These are phyloP conservation scores for Sialia sialis DNA, from an alignment of 2,113 vertebrate genomes.

Conservation along the genomic window DNA sequence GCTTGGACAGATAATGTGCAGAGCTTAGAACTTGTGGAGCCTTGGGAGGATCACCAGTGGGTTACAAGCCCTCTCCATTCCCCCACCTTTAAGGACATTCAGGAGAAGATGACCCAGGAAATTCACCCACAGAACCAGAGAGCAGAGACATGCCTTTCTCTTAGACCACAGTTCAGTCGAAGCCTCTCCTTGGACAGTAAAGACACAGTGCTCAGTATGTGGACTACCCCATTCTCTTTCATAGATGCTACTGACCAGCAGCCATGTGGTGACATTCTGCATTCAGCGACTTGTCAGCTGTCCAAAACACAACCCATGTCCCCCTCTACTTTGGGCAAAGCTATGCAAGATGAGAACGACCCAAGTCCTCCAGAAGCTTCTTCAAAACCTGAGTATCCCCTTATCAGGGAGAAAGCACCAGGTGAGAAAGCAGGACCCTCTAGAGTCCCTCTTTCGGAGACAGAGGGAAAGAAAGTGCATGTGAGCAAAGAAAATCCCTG, in stretches of 20 bases:
- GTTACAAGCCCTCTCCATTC: conserved; percentile 96
- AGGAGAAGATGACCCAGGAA: conserved; percentile 55
- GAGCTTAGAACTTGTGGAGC: conserved; percentile 87
- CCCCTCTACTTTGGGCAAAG: background rate
- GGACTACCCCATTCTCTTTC: conserved; percentile 59
- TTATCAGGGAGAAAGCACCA: background rate
- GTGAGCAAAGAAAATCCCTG: background rate
- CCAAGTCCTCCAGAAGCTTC: conserved; percentile 13
- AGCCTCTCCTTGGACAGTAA: conserved; percentile 79
- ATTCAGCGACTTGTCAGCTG: conserved; percentile 13
- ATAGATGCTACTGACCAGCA: conserved; percentile 46
- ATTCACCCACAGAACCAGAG: conserved; percentile 38
- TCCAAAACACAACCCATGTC: background rate
- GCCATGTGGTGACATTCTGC: background rate
- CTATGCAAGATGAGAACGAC: conserved; percentile 20
- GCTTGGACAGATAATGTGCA: conserved; percentile 72
- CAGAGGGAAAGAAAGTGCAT: background rate
- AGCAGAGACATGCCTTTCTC: conserved; percentile 45
- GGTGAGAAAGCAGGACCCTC: background rate
- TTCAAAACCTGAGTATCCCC: background rate
- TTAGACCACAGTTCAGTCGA: conserved; percentile 75
- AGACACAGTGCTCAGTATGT: conserved; percentile 60
- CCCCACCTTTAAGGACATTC: conserved; percentile 82
- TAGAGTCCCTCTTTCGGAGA: background rate
- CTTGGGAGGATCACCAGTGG: conserved; percentile 96